Conservation (phyloP, 2,797 vertebrate species). For the Haliaeetus albicilla region DNA sequence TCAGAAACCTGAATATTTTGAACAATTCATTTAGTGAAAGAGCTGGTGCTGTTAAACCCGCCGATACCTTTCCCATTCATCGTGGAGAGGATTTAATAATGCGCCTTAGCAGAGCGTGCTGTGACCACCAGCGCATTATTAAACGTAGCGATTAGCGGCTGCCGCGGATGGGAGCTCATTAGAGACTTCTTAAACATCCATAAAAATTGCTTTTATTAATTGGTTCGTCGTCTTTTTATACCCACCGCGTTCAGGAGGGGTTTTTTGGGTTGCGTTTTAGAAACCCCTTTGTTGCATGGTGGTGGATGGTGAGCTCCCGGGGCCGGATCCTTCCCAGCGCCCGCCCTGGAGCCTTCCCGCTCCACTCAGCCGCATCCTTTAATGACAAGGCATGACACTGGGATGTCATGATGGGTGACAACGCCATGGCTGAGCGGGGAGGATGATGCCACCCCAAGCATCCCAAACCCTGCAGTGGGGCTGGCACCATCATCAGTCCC, state of each 20-base stretch:
- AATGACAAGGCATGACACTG: rapidly evolving
- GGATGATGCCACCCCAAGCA: neutral
- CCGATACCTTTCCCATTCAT: neutral
- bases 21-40: neutral
- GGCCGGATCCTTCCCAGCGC: rapidly evolving
- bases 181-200: neutral
- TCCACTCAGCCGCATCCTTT: rapidly evolving
- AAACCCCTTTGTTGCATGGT: neutral
- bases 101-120: neutral
- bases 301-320: neutral
- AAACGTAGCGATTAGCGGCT: neutral
- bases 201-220: neutral
- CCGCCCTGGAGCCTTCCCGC: rapidly evolving
- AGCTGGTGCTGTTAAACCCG: neutral
- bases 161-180: neutral
- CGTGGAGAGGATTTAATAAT: neutral
- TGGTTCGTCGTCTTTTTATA: neutral
- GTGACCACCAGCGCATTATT: neutral
- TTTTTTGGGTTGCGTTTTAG: neutral
- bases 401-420: rapidly evolving
- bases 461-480: neutral
- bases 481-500: rapidly evolving
- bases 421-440: rapidly evolving
- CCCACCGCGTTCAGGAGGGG: rapidly evolving
- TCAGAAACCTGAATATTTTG: neutral